A percentile compares a stretch with the other conserved stretches of the same genome.
Evolutionary conservation across 1,140 invertebrate species (phyloP).

Genomic region (Drosophila tani): DNA sequence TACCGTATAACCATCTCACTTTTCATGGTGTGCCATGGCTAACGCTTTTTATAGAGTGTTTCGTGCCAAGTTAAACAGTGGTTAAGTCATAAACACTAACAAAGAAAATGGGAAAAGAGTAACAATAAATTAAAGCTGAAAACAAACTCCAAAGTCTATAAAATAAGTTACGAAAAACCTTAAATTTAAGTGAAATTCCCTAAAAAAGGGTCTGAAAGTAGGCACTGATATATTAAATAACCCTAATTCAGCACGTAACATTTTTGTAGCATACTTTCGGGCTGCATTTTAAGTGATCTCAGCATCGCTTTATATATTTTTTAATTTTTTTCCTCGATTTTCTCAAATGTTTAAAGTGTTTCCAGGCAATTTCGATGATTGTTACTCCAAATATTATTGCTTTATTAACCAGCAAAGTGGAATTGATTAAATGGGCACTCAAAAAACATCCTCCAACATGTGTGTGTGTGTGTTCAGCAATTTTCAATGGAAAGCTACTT

Average conservation of each 20-base stretch:
- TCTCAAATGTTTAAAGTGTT: constrained; percentile 1
- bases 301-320: not conserved
- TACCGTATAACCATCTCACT: constrained; percentile 32
- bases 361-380: constrained; percentile 5
- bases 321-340: not conserved
- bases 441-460: constrained; percentile 9
- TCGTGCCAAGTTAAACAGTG: constrained; percentile 1
- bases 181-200: not conserved
- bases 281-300: not conserved
- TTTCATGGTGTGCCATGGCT: constrained; percentile 29
- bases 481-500: constrained; percentile 33
- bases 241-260: not conserved
- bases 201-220: too few species aligned
- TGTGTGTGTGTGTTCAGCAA: constrained; percentile 26
- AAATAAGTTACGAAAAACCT: not conserved
- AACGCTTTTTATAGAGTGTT: constrained; percentile 20
- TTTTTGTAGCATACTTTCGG: not conserved
- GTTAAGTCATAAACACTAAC: constrained; percentile 1
- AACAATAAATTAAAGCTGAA: too few species aligned
- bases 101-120: not conserved
- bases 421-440: constrained; percentile 35
- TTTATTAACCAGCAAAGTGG: constrained; percentile 43
- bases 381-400: constrained; percentile 30
- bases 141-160: too few species aligned
- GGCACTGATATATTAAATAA: not conserved